These are phyloP conservation scores for Notarius quadriscutis DNA, from an alignment of 2,113 vertebrate genomes.

Conservation along the genomic window DNA sequence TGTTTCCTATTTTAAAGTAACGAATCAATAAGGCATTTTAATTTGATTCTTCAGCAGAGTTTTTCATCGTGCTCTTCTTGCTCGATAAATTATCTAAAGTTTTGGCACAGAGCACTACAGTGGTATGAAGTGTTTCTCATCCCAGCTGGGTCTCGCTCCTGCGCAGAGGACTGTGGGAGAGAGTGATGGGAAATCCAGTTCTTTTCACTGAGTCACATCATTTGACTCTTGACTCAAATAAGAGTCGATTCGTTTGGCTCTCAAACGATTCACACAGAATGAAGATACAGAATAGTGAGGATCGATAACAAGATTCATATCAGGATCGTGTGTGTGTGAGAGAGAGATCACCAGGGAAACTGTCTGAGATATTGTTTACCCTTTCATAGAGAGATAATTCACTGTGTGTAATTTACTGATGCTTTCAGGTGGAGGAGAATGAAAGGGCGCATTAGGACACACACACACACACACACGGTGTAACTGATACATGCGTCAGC, in stretches of 20 bases:
- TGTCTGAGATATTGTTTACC: neutral
- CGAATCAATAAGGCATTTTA: neutral
- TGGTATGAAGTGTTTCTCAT: neutral
- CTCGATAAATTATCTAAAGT: neutral
- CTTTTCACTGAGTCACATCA: neutral
- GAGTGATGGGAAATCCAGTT: neutral
- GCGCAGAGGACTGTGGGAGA: neutral
- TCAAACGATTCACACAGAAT: neutral
- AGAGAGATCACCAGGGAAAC: neutral
- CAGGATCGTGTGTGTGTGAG: neutral
- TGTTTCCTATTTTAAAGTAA: neutral
- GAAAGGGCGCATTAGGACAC: neutral
- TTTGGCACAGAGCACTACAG: neutral
- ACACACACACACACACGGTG: neutral
- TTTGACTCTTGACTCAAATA: neutral
- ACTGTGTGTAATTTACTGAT: neutral
- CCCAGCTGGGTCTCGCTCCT: too few species aligned
- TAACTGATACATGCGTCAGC: constrained; percentile 10
- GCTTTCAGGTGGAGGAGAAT: neutral
- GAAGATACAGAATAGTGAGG: neutral
- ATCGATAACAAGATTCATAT: neutral
- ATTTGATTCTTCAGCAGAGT: neutral
- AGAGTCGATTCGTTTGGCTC: neutral
- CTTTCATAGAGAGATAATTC: neutral
- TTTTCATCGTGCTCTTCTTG: neutral